phyloP scores from a whole-genome alignment of 2,888 invertebrate species.

The Argynnis bischoffii region DNA sequence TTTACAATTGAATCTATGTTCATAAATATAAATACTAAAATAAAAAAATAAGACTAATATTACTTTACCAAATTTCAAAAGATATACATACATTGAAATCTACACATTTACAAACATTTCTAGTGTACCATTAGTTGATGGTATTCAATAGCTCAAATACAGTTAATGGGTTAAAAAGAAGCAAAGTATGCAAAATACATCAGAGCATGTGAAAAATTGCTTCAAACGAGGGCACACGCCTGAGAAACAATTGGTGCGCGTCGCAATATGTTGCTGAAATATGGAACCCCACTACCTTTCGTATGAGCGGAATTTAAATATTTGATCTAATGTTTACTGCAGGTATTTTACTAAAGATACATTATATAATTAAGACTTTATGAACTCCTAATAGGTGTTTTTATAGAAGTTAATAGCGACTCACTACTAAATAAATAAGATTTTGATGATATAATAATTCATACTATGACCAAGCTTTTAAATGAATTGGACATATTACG shows the following conservation, averaged over 20 bases:
- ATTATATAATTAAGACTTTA: background rate
- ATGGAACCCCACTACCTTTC: slow-evolving; percentile 14
- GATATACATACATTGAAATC: background rate
- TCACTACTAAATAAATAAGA: too few relatives aligned
- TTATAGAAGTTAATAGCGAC: too few relatives aligned
- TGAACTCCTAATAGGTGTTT: too few relatives aligned
- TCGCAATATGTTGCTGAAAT: slow-evolving; percentile 33
- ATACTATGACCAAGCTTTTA: background rate
- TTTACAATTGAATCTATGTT: too few relatives aligned
- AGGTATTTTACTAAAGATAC: background rate
- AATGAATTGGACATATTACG: background rate
- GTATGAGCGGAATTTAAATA: slow-evolving; percentile 12
- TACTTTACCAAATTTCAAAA: background rate
- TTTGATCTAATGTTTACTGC: slow-evolving; percentile 12
- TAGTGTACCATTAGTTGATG: background rate
- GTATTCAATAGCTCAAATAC: slow-evolving; percentile 19
- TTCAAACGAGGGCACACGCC: slow-evolving; percentile 36
- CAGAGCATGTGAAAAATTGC: slow-evolving; percentile 37
- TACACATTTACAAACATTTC: background rate
- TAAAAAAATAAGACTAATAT: too few relatives aligned
- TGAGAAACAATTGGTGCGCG: slow-evolving; percentile 38
- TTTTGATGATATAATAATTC: too few relatives aligned
- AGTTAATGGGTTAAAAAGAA: slow-evolving; percentile 27
- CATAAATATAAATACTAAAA: too few relatives aligned
- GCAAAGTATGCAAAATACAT: slow-evolving; percentile 37